Conservation (phyloP, 2,888 invertebrate genomes). For the Drosophila limbata region DNA sequence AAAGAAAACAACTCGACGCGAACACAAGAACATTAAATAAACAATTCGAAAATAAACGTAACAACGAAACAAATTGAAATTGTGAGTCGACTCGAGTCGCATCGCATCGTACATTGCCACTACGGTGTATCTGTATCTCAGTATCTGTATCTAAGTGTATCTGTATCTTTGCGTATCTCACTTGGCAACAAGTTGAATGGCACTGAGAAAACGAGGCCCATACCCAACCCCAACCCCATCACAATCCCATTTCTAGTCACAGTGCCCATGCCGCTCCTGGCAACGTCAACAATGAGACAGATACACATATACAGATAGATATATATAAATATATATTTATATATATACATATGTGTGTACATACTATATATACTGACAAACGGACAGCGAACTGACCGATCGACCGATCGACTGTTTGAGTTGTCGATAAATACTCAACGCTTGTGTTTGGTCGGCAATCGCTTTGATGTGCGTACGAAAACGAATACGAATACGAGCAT, state of each 20-base stretch:
- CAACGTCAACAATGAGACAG: conserved; percentile 34
- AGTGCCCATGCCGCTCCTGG: conserved; percentile 33
- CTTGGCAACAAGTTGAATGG: conserved; percentile 77
- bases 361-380: conserved; percentile 30
- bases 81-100: conserved; percentile 53
- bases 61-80: conserved; percentile 69
- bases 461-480: conserved; percentile 51
- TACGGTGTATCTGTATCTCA: conserved; percentile 34
- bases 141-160: conserved; percentile 50
- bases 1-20: conserved; percentile 40
- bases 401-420: conserved; percentile 49
- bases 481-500: background rate
- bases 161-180: conserved; percentile 50
- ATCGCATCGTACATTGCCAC: conserved; percentile 61
- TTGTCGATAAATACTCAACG: conserved; percentile 58
- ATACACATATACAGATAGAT: conserved; percentile 10
- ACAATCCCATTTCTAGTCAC: conserved; percentile 46
- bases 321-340: background rate
- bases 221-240: conserved; percentile 22
- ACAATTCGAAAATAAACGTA: conserved; percentile 77
- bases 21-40: conserved; percentile 69
- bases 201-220: conserved; percentile 42
- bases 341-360: conserved; percentile 11
- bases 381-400: conserved; percentile 49
- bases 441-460: conserved; percentile 42